A percentile compares a stretch with the other conserved stretches of the same genome.
These are phyloP conservation scores for Malurus elegans DNA, from an alignment of 2,113 vertebrate genomes.

Conservation along the genomic window DNA sequence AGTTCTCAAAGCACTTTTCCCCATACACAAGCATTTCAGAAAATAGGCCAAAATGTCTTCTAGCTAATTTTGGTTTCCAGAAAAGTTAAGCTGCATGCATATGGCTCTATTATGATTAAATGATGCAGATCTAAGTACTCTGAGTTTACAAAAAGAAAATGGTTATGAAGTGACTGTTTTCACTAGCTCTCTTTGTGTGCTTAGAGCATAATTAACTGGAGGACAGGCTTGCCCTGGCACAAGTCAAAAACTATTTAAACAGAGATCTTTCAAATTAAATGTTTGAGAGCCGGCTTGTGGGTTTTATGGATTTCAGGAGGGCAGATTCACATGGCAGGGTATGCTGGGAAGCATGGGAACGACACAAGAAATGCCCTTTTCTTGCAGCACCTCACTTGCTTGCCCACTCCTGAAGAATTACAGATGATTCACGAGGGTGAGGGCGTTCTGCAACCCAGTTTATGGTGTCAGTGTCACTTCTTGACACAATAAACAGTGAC, in stretches of 20 bases:
- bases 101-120: conserved; percentile 57
- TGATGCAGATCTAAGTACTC: conserved; percentile 49
- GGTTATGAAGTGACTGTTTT: conserved; percentile 55
- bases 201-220: conserved; percentile 52
- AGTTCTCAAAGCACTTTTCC: not conserved
- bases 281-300: conserved; percentile 14
- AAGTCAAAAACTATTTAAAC: conserved; percentile 25
- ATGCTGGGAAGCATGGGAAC: not conserved
- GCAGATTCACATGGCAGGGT: conserved; percentile 46
- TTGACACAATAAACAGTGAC: not conserved
- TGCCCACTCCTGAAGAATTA: not conserved
- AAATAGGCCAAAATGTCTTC: conserved; percentile 37
- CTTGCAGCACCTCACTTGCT: not conserved
- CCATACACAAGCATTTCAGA: not conserved
- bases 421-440: not conserved
- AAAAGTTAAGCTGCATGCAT: conserved; percentile 38
- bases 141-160: conserved; percentile 60
- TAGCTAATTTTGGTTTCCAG: conserved; percentile 54
- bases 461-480: not conserved
- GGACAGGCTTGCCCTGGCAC: conserved; percentile 42
- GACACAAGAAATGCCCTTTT: not conserved
- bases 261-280: conserved; percentile 60
- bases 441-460: not conserved
- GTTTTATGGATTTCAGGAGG: conserved; percentile 43
- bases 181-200: conserved; percentile 39